Base-by-base conservation (phyloP, 2,888 invertebrate genomes). In the Agrotis segetum region DNA sequence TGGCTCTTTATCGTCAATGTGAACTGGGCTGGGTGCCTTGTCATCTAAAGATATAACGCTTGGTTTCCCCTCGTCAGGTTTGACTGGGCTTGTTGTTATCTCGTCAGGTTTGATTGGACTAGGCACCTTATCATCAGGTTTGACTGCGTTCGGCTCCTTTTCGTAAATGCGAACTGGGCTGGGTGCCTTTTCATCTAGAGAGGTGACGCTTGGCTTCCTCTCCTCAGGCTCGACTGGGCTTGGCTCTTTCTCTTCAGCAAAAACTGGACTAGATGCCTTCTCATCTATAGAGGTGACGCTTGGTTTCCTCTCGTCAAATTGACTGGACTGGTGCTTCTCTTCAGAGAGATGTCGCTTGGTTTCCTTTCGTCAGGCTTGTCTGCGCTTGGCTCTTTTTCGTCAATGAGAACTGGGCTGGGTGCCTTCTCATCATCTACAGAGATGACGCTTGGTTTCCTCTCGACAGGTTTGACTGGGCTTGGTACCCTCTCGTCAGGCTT, bases 341-440 rank as follows among this genome's bases (percentile, higher is more conserved):
- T n/a, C n/a, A n/a, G n/a, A n/a, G n/a, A n/a, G n/a, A n/a, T n/a
- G n/a, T n/a, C n/a, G 24, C 24, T 24, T 24, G 24, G 24, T 0
- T 19, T 46, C 56, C 9, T 81, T 70, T 0, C 65, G 14, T 53
- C 50, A 0, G 24, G 24, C 24, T 24, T 24, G 24, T 24, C 24
- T 1, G 24, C 24, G 24, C 24, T 24, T 24, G 24, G 24, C 24
- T 24, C 24, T 24, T 24, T 24, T 0, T 67, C 65, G 11, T 53
- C 50, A 0, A 34, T 0, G 6, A 53, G 16, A 3, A 17, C 34
- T 3, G 63, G 65, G 13, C 70, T 73, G 0, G 68, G 55, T 0
- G 14, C 13, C n/a, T 53, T 74, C 14, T 74, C 66, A 0, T 61
- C 77, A 1, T 74, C 67, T 11, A 19, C n/a, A n/a, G 67, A 34